Evolutionary conservation across 2,113 vertebrate species (phyloP).

Genomic region (Syngnathus typhle): DNA sequence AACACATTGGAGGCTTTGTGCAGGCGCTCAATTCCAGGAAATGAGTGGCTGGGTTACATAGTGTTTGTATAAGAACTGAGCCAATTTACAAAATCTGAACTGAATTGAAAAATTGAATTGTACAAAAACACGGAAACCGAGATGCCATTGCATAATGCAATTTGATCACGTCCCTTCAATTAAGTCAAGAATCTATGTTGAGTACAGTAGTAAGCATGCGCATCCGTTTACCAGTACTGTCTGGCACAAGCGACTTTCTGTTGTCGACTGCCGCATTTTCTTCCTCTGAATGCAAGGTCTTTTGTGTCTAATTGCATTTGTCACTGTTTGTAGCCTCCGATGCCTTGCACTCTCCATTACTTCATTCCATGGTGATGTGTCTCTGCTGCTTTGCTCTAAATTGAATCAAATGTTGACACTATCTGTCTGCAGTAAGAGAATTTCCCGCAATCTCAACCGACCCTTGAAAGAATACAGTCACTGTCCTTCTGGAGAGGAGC

Average conservation of each 20-base stretch:
- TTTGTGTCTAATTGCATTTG: constrained; percentile 46
- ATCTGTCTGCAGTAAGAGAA: background rate
- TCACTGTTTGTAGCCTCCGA: constrained; percentile 48
- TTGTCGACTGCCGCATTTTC: constrained; percentile 13
- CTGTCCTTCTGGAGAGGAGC: background rate
- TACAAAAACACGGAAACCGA: background rate
- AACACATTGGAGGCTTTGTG: background rate
- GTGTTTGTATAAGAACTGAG: background rate
- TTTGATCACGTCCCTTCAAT: background rate
- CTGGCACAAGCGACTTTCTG: constrained; percentile 26
- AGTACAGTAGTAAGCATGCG: background rate
- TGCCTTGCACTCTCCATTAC: constrained; percentile 23
- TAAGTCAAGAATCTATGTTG: background rate
- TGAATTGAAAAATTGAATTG: background rate
- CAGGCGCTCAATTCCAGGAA: background rate
- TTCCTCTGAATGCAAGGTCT: constrained; percentile 27
- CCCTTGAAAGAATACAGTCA: background rate
- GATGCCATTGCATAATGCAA: background rate
- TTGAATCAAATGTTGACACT: constrained; percentile 10
- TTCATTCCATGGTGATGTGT: constrained; percentile 14
- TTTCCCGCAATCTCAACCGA: background rate
- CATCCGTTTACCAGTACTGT: constrained; percentile 7
- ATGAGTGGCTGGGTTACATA: background rate
- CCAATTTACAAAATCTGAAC: background rate
- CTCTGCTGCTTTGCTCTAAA: constrained; percentile 8